Evolutionary conservation across 2,797 vertebrate species (phyloP).

Genomic region (Sciaenops ocellatus): DNA sequence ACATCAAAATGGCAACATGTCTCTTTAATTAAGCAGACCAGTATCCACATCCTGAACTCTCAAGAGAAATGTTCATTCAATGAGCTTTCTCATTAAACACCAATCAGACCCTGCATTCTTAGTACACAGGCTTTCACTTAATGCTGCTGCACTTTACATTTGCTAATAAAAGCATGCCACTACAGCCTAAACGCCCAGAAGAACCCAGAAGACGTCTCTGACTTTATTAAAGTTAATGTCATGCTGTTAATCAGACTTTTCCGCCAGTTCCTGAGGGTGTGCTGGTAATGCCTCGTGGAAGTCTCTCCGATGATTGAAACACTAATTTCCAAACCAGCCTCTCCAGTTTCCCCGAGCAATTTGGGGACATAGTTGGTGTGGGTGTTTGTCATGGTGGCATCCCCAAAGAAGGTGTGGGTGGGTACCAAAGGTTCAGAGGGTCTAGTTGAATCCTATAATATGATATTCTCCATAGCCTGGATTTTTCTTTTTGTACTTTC

Average conservation of each 20-base stretch:
- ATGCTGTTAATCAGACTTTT: constrained; percentile 47
- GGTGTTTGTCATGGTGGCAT: constrained; percentile 2
- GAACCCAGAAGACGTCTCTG: constrained; percentile 36
- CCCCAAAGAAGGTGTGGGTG: constrained; percentile 15
- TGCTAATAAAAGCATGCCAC: constrained; percentile 45
- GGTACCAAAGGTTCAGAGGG: neutral
- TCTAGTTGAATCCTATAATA: neutral
- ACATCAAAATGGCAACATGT: constrained; percentile 73
- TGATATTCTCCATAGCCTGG: neutral
- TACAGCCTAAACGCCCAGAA: constrained; percentile 23
- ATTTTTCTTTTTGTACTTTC: neutral
- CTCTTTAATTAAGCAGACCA: constrained; percentile 79
- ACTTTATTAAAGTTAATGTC: constrained; percentile 58
- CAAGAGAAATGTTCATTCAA: constrained; percentile 63
- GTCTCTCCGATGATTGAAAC: constrained; percentile 7
- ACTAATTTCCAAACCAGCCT: constrained; percentile 23
- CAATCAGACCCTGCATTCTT: constrained; percentile 55
- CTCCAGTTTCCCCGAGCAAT: constrained; percentile 6
- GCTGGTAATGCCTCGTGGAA: neutral
- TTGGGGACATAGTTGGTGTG: neutral
- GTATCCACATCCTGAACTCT: constrained; percentile 66
- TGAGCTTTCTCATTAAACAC: constrained; percentile 78
- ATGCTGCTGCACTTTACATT: constrained; percentile 20
- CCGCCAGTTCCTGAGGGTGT: neutral
- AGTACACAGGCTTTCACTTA: constrained; percentile 27